Evolutionary conservation across 1,140 invertebrate genomes (phyloP).

Genomic region (Drosophila leontia): DNA sequence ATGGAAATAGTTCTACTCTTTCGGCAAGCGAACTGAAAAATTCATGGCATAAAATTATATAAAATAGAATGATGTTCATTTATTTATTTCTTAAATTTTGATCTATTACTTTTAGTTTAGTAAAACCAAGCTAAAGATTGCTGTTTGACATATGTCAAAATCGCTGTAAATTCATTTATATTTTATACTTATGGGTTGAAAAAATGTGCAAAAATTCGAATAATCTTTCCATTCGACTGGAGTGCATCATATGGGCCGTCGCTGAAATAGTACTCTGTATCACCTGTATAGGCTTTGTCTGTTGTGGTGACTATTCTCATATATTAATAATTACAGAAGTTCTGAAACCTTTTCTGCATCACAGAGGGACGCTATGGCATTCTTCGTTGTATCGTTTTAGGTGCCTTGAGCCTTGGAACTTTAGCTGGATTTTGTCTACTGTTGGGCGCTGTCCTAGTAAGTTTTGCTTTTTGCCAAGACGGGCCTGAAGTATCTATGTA

Average conservation of each 20-base stretch:
- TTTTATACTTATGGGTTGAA: background rate
- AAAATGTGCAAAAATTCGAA: background rate
- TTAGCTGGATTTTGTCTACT: background rate
- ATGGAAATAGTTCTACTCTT: background rate
- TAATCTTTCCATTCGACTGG: background rate
- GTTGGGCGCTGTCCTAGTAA: background rate
- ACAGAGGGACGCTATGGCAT: background rate
- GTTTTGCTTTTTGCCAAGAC: background rate
- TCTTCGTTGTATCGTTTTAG: background rate
- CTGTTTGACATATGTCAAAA: background rate
- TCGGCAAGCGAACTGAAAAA: background rate
- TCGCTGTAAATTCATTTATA: background rate
- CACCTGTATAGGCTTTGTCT: background rate
- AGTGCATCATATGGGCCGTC: slow-evolving; percentile 4
- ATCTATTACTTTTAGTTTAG: too few species aligned
- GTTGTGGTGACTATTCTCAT: background rate
- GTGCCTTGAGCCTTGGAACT: background rate
- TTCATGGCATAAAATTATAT: too few species aligned
- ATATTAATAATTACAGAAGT: background rate
- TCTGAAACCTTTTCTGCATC: too few species aligned
- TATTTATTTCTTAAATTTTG: too few species aligned
- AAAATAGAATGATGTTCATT: too few species aligned
- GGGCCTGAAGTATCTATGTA: background rate
- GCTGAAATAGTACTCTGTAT: background rate
- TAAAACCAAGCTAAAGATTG: background rate